Base-by-base conservation (phyloP, 2,797 vertebrate genomes). In the Gambusia yucatana region DNA sequence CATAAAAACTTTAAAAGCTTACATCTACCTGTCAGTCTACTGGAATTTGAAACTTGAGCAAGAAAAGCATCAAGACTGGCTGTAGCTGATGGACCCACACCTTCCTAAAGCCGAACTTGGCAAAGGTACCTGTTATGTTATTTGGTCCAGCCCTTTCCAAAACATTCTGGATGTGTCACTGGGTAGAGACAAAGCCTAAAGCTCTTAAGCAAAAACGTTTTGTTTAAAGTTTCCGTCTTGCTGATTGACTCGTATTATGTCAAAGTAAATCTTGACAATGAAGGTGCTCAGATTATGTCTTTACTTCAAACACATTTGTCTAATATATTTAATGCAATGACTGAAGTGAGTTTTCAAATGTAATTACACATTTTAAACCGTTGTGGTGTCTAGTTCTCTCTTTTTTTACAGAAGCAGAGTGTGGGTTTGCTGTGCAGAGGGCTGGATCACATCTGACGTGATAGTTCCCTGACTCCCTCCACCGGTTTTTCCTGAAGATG, bases 401-500 rank as follows among this genome's bases (percentile, higher is more conserved):
- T 36, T 25, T 52, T 4, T 3, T 4, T 10, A 46, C 17, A 73
- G 41, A 73, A 52, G 7, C 7, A 39, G 61, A 59, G 76, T 1
- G 9, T 25, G 33, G 17, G 20, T 78, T 65, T 55, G 17, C 55
- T 67, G 72, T 77, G 79, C 47, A 50, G 57, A 78, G 84, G 83
- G 28, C 39, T 87, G 89, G 92, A 87, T 92, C 86, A 73, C n/a
- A 39, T 77, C 57, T 82, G 75, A 63, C 80, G 43, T 82, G 89
- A 88, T 82, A 88, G 72, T 88, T 91, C 76, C 78, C 80, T 80
- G 89, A 94, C 90, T 94, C 87, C 93, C 88, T 93, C 83, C 91
- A 96, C 96, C 94, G 95, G 96, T 96, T 96, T 95, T 96, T 96
- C 96, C 92, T 95, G 95, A 94, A 95, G 94, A 95, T 88, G 92